Evolutionary conservation across 2,113 vertebrate species (phyloP), one percentile per base, ranked within the genome.

Genomic region (Cyprichromis sp.): DNA sequence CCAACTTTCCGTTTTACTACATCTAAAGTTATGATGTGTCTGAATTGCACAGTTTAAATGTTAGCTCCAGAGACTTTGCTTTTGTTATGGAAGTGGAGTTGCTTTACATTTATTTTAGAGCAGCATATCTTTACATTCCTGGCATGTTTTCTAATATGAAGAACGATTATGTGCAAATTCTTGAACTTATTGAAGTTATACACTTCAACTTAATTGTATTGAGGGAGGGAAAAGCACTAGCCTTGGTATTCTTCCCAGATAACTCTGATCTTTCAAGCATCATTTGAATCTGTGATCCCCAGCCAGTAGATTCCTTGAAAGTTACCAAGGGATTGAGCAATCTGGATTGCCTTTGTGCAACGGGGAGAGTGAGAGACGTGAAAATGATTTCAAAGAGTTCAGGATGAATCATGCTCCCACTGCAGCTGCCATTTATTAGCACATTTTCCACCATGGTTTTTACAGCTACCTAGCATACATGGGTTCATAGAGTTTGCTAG

Each of bases 311-410:
- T 95, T 94, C 94, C 93, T 93, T 93, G 92, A 90, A 93, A 94
- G 91, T 93, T 89, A 88, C 91, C 91, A 50, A 34, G 92, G 91
- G 94, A 95, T 92, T 93, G 80, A 24, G 81, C 86, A 88, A 90
- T 90, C 86, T 91, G 91, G 88, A 93, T 93, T 93, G 92, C 90
- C 83, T 95, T 94, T 93, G 91, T 89, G 92, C 90, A 87, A 16
- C 1, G 13, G 88, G 87, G 92, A 87, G 86, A 90, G 84, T 57
- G 86, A 87, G 86, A 95, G 89, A 93, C 86, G 83, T 90, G 90
- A 86, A 90, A 86, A 92, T 92, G 86, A 94, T 96, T 96, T 95
- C 91, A 95, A 96, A 96, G 91, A 93, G 88, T 88, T 86, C 66
- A 53, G 82, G 88, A 95, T 94, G 93, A 95, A 94, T 96, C 93